A percentile compares a stretch with the other conserved stretches of the same genome.
Evolutionary conservation across 2,888 invertebrate species (phyloP).

Genomic region (Syrphus vitripennis): DNA sequence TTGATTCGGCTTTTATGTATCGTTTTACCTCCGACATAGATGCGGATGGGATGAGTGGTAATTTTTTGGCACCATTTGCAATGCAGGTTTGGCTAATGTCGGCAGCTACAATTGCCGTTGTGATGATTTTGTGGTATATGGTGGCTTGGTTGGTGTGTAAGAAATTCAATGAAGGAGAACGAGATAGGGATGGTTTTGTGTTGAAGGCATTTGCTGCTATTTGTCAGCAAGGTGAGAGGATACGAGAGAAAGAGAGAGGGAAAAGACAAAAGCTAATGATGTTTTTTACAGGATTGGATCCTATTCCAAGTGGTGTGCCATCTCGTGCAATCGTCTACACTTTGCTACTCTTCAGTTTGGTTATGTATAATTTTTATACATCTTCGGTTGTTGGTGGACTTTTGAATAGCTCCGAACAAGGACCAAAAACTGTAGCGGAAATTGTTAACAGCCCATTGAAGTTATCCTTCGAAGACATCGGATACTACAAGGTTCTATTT

Average conservation of each 20-base stretch:
- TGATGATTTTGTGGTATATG: constrained; percentile 75
- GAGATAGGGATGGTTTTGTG: constrained; percentile 41
- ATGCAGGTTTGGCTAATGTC: constrained; percentile 76
- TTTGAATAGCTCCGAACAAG: constrained; percentile 76
- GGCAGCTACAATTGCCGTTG: constrained; percentile 69
- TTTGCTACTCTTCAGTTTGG: constrained; percentile 75
- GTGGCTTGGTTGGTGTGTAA: constrained; percentile 72
- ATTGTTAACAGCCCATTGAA: constrained; percentile 76
- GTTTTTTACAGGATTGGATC: constrained; percentile 74
- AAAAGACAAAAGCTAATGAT: background rate
- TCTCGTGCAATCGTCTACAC: constrained; percentile 76
- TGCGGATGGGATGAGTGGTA: constrained; percentile 75
- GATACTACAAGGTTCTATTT: constrained; percentile 79
- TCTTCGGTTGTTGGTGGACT: constrained; percentile 80
- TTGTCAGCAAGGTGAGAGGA: constrained; percentile 77
- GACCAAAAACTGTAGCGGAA: constrained; percentile 77
- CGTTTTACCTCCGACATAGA: constrained; percentile 78
- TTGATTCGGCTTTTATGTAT: constrained; percentile 78
- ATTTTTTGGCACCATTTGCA: constrained; percentile 78
- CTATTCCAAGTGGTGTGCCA: constrained; percentile 74
- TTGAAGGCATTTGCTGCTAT: constrained; percentile 76
- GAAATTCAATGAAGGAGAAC: background rate
- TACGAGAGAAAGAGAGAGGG: background rate
- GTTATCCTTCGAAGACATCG: constrained; percentile 79
- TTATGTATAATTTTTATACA: constrained; percentile 80